Percentiles rank a stretch among this genome's conserved stretches.
Conservation (phyloP, 2,797 vertebrate species). For the Eleutherodactylus coqui region DNA sequence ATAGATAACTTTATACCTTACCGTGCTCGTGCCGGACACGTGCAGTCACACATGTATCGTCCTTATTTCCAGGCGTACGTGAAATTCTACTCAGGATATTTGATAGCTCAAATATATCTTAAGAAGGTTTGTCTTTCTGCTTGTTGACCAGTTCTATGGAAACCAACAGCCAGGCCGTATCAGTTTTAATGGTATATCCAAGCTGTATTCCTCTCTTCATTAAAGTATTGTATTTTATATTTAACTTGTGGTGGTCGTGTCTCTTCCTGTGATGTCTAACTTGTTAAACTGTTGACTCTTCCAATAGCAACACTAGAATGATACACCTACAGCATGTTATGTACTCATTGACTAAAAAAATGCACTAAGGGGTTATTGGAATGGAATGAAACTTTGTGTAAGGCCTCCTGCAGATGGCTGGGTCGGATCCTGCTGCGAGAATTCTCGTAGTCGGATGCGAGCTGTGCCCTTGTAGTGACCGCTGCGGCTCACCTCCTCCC, state of each 20-base stretch:
- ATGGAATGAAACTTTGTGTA: too few relatives aligned
- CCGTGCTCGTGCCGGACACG: slow-evolving; percentile 80
- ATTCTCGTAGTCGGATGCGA: too few relatives aligned
- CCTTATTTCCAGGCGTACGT: slow-evolving; percentile 63
- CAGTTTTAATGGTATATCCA: slow-evolving; percentile 69
- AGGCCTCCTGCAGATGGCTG: too few relatives aligned
- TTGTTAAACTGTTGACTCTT: neutral
- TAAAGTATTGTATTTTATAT: slow-evolving; percentile 73
- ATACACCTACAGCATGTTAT: neutral
- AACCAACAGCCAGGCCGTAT: slow-evolving; percentile 66
- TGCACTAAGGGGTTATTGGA: too few relatives aligned
- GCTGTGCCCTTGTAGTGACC: too few relatives aligned
- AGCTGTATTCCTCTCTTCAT: slow-evolving; percentile 71
- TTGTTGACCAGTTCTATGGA: slow-evolving; percentile 67
- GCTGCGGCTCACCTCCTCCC: too few relatives aligned
- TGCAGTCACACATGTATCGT: slow-evolving; percentile 72
- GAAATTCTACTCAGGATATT: slow-evolving; percentile 77
- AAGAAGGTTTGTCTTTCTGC: slow-evolving; percentile 67
- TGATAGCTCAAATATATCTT: slow-evolving; percentile 67
- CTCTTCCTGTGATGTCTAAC: neutral
- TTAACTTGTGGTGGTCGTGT: neutral
- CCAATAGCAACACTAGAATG: neutral
- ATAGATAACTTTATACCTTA: slow-evolving; percentile 79
- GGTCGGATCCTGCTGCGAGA: too few relatives aligned
- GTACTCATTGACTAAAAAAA: too few relatives aligned